Evolutionary conservation across 1,140 invertebrate species (phyloP), one percentile per base, ranked within the genome.

Genomic region (Acromyrmex heyeri): DNA sequence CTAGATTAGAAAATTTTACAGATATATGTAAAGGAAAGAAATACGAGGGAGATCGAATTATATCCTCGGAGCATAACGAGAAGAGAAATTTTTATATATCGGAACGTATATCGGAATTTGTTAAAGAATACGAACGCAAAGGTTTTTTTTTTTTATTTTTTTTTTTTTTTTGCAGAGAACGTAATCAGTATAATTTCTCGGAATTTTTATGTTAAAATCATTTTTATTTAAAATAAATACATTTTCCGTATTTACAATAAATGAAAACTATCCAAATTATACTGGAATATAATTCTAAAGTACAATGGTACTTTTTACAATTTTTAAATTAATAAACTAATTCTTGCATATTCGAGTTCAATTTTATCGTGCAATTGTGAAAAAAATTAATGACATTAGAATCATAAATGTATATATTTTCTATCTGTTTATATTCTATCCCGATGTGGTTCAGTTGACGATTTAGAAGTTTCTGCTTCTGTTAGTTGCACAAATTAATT

Each of bases 321-420:
- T 75, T 73, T 57, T 81, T 87, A 82, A n/a, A 24, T 76, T 61
- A 48, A 44, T 62, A 62, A 73, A 62, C 21, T 48, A 8, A 38
- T 77, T 64, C 44, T 77, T 16, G 10, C 12, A 44, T 85, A 77
- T 67, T 30, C 44, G 30, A 72, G 16, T 55, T 53, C 0, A 14
- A 48, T 57, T 88, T 89, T 81, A 85, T 87, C 67, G 69, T 90
- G 86, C 88, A 90, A 90, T 90, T 89, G 34, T 85, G 64, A 24
- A 14, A 27, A 65, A 85, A 78, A 38, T 75, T 78, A 3, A 34
- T 0, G 4, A 57, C 67, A 27, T 7, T 57, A 6, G 18, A 30
- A 21, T 57, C 14, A 75, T 18, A 6, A 75, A 59, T 75, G 5
- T 77, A 34, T 62, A 30, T 64, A 64, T 48, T 78, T 64, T 78